Evolutionary conservation across 2,113 vertebrate genomes (phyloP).

Genomic region (Prinia subflava): DNA sequence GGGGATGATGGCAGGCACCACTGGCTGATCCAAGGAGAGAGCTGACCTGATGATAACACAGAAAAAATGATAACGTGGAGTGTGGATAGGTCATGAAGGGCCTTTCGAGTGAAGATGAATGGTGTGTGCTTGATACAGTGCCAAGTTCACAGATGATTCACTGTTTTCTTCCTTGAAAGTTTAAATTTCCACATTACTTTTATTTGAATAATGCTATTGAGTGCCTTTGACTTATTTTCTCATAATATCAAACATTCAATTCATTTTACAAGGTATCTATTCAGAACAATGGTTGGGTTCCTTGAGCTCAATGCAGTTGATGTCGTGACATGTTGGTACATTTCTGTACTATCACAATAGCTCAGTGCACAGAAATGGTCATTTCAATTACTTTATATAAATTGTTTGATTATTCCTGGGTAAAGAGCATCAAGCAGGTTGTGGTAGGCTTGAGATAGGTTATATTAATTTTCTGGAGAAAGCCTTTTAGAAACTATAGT

Average conservation of each 20-base stretch:
- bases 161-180: background rate
- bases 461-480: background rate
- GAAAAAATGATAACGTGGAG: background rate
- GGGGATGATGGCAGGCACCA: background rate
- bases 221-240: slow-evolving; percentile 5
- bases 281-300: slow-evolving; percentile 6
- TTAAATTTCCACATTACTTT: slow-evolving; percentile 26
- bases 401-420: background rate
- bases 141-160: slow-evolving; percentile 36
- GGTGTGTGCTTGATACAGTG: background rate
- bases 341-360: background rate
- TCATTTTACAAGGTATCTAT: background rate
- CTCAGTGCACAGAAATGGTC: background rate
- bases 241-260: background rate
- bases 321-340: background rate
- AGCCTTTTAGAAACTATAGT: background rate
- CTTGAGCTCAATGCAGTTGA: background rate
- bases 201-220: slow-evolving; percentile 29
- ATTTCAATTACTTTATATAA: background rate
- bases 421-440: background rate
- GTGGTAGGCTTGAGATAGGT: background rate
- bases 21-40: background rate
- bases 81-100: background rate
- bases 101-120: background rate
- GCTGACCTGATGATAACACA: background rate